Base-by-base conservation (phyloP, 2,888 invertebrate species). In the Drepana falcataria region DNA sequence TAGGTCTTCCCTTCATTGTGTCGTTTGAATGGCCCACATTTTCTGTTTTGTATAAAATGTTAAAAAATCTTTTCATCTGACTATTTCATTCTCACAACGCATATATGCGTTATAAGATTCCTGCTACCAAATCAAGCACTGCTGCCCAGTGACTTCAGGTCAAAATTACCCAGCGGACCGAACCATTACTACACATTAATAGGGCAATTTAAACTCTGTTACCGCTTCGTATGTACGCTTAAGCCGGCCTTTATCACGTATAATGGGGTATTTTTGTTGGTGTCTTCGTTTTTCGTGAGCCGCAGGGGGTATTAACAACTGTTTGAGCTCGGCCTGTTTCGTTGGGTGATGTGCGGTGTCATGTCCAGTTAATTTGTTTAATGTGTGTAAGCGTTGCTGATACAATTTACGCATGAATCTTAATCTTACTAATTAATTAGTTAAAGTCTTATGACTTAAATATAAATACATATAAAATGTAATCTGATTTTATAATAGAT, bases 171-270 rank as follows among this genome's bases (percentile, higher is more conserved):
- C 65, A 58, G 53, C 56, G 64, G 60, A 65, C 68, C 72, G 70
- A 67, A 72, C 72, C 71, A 73, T 78, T 73, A 77, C 71, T 70
- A 65, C 65, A 70, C 77, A 77, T 79, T 78, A 78, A 73, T 77
- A 74, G 77, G 77, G 74, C 76, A 77, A 80, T 80, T 79, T 73
- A 70, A 73, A 69, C 73, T 66, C 75, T 69, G 74, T 75, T 74
- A 79, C 66, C 76, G 76, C 75, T 77, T 68, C 69, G 75, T 71
- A 73, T 74, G 76, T 73, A 71, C 73, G 65, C 68, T 67, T 66
- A 62, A 71, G 75, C 70, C 68, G 67, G 71, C 77, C 68, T 75
- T 76, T 73, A 79, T 71, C 75, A 77, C 79, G 77, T 79, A 72
- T 75, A 76, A 77, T 72, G 73, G 68, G 40, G 63, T 66, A 71